A percentile compares a stretch with the other conserved stretches of the same genome.
These are phyloP conservation scores for Tylochromis polylepis DNA, from an alignment of 2,113 vertebrate species.

Conservation along the genomic window DNA sequence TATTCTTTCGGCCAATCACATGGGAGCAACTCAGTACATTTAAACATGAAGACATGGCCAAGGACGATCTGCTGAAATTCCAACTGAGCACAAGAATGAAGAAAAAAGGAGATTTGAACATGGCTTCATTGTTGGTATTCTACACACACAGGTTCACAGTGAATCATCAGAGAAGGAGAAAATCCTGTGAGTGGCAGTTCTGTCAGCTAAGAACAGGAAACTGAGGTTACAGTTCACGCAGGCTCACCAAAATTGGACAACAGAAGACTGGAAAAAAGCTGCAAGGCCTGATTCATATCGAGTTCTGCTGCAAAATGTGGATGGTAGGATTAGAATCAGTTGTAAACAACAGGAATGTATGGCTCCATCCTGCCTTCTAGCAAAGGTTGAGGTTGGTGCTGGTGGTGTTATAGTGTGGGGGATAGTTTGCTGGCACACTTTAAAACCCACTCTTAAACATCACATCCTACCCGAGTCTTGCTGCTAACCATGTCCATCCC, in stretches of 20 bases:
- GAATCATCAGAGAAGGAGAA: fast-evolving
- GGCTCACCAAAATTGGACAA: not conserved
- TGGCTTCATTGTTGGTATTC: not conserved
- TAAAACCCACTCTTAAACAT: not conserved
- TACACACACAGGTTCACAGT: not conserved
- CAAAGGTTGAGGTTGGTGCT: not conserved
- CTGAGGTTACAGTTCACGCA: not conserved
- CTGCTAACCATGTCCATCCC: not conserved
- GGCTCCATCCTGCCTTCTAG: not conserved
- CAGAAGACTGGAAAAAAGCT: not conserved
- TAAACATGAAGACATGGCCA: not conserved
- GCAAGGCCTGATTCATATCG: not conserved
- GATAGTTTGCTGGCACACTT: not conserved
- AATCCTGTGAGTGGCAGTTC: not conserved
- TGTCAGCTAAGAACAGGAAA: not conserved
- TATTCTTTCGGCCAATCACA: not conserved
- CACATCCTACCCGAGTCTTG: not conserved
- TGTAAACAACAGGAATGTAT: not conserved
- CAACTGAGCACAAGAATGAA: not conserved
- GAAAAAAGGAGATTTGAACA: not conserved
- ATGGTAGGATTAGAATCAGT: not conserved
- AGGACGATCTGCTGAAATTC: not conserved
- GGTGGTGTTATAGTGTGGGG: not conserved
- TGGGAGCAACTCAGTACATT: not conserved
- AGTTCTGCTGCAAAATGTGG: not conserved